Evolutionary conservation across 1,140 invertebrate genomes (phyloP), one percentile per base, ranked within the genome.

Genomic region (Diachasma alloeum): DNA sequence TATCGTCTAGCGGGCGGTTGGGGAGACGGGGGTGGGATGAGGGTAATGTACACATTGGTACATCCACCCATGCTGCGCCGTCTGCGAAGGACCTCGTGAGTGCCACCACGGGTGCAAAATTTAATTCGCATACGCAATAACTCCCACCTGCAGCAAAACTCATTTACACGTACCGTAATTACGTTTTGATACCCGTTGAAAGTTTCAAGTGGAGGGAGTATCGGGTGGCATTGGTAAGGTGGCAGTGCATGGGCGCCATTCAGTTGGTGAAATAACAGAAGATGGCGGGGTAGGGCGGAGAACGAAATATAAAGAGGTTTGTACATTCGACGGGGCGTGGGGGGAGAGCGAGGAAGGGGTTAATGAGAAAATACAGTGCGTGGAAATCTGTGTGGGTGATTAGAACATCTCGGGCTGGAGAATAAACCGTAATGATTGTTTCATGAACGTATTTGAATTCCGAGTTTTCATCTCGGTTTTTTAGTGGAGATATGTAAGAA

Each of bases 81-180:
- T 31, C 53, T 56, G 46, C 24, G n/a, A 46, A 36, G 36, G 11
- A 53, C 8, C 19, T 22, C n/a, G n/a, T n/a, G 44, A 24, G 69
- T 44, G 59, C 56, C 75, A 68, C 72, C 68, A 77, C 74, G 46
- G 69, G 72, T 42, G 72, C 72, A 76, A 80, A 78, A 56, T 78
- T 78, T 78, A 78, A 78, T 78, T 42, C 74, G 77, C 77, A 78
- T 78, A 78, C 66, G 77, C 74, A 78, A 78, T 78, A 78, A 78
- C 77, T 78, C 59, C 71, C 75, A 78, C 74, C 72, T 63, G 77
- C 70, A 72, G 67, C 73, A 75, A 78, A 78, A 42, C 77, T 78
- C 77, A 75, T 78, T 78, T 75, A 76, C 74, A 78, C 77, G 74
- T 73, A 73, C 68, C 66, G 73, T 78, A 78, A 78, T 78, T 78